Evolutionary conservation across 2,113 vertebrate genomes (phyloP), one percentile per base, ranked within the genome.

Genomic region (Tamias sibiricus): DNA sequence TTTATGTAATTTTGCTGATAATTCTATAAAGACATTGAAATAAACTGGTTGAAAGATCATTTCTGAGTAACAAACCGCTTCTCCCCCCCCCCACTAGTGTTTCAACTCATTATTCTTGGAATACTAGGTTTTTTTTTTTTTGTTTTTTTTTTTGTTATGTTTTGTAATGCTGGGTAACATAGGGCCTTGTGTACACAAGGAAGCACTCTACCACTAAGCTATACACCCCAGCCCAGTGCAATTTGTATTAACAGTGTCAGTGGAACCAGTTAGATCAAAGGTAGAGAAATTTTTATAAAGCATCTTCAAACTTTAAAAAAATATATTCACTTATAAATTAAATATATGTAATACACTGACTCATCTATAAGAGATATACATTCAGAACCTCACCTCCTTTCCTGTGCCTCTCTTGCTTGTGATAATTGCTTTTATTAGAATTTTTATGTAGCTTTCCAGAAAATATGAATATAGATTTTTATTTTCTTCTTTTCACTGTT

Each of bases 311-410:
- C 66, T 7, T 85, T 93, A 74, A 35, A 69, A n/a, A 35, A 87
- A 30, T 92, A 32, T 95, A 28, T 86, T 94, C 20, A 93, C 14
- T 59, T 96, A 81, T 14, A 76, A 93, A 68, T 94, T 94, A 87
- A 89, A 62, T 91, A 74, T n/a, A 64, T 52, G 59, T 87, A 94
- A 68, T 86, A 35, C 0, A 84, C 76, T 74, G 28, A 64, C 17
- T 86, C 28, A 69, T 71, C 35, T 85, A 66, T 85, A 93, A 95
- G 76, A 93, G 32, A 35, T 76, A 37, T 12, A 76, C 28, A 47
- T 59, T 87, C 72, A 92, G 35, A 92, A 86, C 62, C 13, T 91
- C 32, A 74, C n/a, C 85, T 92, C 35, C 24, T 92, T 37, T 66
- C 3, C 49, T 88, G 0, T 94, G 91, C 30, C 12, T 83, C 3